Conservation (phyloP, 2,113 vertebrate species). For the Equus przewalskii region DNA sequence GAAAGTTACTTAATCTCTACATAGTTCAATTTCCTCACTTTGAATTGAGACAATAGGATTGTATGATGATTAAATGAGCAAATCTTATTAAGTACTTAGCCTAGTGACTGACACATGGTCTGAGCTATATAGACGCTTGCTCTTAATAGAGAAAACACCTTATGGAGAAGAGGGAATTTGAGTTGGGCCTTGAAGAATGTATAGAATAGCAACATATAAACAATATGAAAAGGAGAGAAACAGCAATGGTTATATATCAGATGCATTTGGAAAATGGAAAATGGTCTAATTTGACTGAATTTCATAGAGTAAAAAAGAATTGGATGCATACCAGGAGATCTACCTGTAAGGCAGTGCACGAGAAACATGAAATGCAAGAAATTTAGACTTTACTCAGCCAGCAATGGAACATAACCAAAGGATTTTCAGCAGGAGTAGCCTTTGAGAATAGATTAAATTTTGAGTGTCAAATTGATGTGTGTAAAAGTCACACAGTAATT, state of each 20-base stretch:
- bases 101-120: background rate
- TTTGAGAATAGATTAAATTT: background rate
- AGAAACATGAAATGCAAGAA: background rate
- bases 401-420: background rate
- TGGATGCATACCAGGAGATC: background rate
- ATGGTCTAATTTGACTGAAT: background rate
- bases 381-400: background rate
- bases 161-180: background rate
- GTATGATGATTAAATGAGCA: background rate
- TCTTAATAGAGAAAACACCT: background rate
- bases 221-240: background rate
- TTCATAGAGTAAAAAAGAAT: background rate
- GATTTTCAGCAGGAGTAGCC: background rate
- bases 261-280: background rate
- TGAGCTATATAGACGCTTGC: background rate
- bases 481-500: background rate
- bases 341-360: background rate
- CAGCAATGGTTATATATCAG: background rate
- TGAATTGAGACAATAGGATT: background rate
- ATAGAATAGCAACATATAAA: background rate
- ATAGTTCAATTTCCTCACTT: background rate
- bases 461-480: background rate
- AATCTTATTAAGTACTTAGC: background rate
- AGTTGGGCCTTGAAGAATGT: background rate
- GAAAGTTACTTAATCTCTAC: background rate